Evolutionary conservation across 2,113 vertebrate genomes (phyloP), one percentile per base, ranked within the genome.

Genomic region (Helogale parvula): DNA sequence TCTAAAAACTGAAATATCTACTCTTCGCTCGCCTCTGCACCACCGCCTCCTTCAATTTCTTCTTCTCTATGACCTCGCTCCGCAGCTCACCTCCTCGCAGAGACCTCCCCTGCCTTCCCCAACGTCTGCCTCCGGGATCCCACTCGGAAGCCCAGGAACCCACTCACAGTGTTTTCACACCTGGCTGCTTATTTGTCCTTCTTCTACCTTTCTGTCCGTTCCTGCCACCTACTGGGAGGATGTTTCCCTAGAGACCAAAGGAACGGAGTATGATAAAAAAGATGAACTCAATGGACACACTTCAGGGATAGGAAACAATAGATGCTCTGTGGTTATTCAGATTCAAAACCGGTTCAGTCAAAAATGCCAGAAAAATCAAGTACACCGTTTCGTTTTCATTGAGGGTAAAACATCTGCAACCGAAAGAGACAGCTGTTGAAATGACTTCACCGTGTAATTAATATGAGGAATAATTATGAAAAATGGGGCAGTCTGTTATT

Each of bases 381-480:
- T 45, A 80, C 1, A 82, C 83, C 54, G 69, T 92, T 87, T 97
- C 68, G 92, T 95, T 95, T 98, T 94, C 84, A 95, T 88, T 93
- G 94, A 97, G 79, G 80, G 45, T 83, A 85, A 94, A 96, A 96
- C 96, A 97, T 94, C 90, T 97, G 93, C 65, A 45, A 52, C 74
- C 74, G 69, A 87, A 90, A 47, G 80, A 94, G 88, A 92, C 93
- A 97, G 97, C 96, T 97, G 96, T 90, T 81, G 74, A 81, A 80
- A 96, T 90, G 92, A 94, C 90, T 96, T 95, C 84, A 60, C 47
- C 45, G 85, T 83, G 88, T 96, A 90, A 95, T 97, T 97, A 96
- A 96, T 92, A 92, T 88, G 94, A 65, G 6, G 88, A 94, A 97
- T 97, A 88, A 96, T 94, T 81, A 88, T 72, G 94, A 96, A 95